These are phyloP conservation scores for Bufo gargarizans DNA, from an alignment of 2,113 vertebrate species.

Conservation along the genomic window DNA sequence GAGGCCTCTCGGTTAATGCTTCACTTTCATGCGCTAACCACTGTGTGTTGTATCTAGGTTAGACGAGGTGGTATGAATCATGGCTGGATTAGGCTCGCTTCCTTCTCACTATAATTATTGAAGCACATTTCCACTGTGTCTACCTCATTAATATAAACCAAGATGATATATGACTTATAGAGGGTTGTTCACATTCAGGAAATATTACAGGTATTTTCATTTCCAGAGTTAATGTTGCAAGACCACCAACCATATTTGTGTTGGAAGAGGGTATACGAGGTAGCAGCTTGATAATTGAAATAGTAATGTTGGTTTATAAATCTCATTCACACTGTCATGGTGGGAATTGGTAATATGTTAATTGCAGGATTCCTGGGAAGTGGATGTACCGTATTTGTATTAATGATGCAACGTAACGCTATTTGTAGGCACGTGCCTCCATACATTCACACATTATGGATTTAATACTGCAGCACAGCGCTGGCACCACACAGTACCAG, in stretches of 20 bases:
- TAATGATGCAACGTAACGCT: not conserved
- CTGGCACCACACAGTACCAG: not conserved
- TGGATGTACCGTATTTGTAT: not conserved
- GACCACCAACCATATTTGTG: conserved; percentile 22
- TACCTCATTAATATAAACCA: conserved; percentile 1
- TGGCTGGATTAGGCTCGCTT: not conserved
- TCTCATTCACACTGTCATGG: conserved; percentile 7
- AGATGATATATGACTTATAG: conserved; percentile 16
- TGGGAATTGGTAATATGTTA: not conserved
- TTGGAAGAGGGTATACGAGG: conserved; percentile 7
- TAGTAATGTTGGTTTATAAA: conserved; percentile 29
- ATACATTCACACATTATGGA: not conserved
- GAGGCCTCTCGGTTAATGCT: not conserved
- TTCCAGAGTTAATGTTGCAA: conserved; percentile 43
- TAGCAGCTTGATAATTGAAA: conserved; percentile 23
- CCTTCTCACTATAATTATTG: conserved; percentile 3
- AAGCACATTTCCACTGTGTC: not conserved
- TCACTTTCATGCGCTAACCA: not conserved
- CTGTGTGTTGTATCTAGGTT: not conserved
- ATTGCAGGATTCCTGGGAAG: not conserved
- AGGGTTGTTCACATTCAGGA: conserved; percentile 13
- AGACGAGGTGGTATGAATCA: not conserved
- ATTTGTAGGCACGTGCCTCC: not conserved
- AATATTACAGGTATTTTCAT: conserved; percentile 33
- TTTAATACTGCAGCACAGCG: not conserved